Percentiles rank a stretch among this genome's conserved stretches.
Conservation (phyloP, 2,888 invertebrate species). For the Argyresthia albistria region DNA sequence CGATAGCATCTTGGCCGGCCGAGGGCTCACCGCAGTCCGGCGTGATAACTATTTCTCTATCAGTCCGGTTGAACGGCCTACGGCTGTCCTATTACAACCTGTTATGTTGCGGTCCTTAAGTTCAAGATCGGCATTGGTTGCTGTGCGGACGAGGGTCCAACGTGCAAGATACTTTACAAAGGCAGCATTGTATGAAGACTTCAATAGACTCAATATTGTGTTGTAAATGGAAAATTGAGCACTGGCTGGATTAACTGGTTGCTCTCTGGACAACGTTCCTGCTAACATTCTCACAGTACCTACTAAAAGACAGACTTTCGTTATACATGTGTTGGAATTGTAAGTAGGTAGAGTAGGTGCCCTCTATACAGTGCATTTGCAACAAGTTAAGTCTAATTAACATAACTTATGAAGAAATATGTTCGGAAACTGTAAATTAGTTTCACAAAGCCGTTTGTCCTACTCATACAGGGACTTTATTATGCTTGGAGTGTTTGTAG, state of each 20-base stretch:
- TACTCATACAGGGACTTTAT: constrained; percentile 11
- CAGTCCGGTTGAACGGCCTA: constrained; percentile 54
- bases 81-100: neutral
- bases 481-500: constrained; percentile 2
- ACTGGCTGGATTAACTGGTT: neutral
- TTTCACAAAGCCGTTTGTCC: constrained; percentile 17
- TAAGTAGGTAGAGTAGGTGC: neutral
- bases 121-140: neutral
- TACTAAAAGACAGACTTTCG: too few relatives aligned
- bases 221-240: neutral
- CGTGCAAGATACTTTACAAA: neutral
- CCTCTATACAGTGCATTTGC: neutral
- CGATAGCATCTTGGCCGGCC: constrained; percentile 41
- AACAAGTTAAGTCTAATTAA: neutral
- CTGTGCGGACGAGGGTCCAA: neutral
- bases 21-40: constrained; percentile 28
- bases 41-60: constrained; percentile 31
- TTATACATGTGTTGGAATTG: too few relatives aligned
- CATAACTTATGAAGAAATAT: neutral
- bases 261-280: neutral
- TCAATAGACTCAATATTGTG: neutral
- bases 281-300: too few relatives aligned
- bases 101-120: neutral
- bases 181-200: neutral
- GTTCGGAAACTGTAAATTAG: constrained; percentile 14